Conservation (phyloP, 1,140 invertebrate species). For the Euglossa dilemma region DNA sequence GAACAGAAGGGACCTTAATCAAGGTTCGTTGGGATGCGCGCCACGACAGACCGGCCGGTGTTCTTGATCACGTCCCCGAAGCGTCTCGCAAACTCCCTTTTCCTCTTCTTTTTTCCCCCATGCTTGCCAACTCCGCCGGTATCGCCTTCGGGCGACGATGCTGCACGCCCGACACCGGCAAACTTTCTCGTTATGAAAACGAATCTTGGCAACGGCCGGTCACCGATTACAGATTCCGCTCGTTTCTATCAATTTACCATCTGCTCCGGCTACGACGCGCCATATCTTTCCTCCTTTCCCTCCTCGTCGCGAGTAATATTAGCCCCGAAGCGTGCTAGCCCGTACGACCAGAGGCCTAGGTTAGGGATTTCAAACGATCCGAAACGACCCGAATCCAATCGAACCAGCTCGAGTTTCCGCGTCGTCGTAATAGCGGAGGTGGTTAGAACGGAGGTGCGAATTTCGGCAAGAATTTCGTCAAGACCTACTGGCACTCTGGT, state of each 20-base stretch:
- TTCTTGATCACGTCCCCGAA: conserved; percentile 49
- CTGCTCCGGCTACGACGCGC: neutral
- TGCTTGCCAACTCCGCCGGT: conserved; percentile 27
- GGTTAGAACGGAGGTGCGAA: neutral
- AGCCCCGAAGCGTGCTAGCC: neutral
- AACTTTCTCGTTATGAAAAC: conserved; percentile 23
- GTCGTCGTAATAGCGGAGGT: too few relatives aligned
- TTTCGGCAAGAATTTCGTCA: neutral
- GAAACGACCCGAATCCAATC: too few relatives aligned
- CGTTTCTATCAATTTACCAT: conserved; percentile 1
- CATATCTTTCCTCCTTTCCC: neutral
- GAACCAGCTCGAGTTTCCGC: too few relatives aligned
- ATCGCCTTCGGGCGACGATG: conserved; percentile 10
- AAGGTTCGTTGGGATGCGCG: conserved; percentile 46
- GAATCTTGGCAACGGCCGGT: neutral
- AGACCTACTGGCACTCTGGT: neutral
- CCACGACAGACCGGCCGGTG: conserved; percentile 33
- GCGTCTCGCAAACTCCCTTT: conserved; percentile 19
- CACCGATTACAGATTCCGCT: conserved; percentile 18
- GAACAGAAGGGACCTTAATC: conserved; percentile 58
- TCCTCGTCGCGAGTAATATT: neutral
- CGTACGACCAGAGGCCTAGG: too few relatives aligned
- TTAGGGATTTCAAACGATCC: too few relatives aligned
- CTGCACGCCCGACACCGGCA: neutral
- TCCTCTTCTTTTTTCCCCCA: neutral